Conservation (phyloP, 2,113 vertebrate species). For the Triplophysa dalaica region DNA sequence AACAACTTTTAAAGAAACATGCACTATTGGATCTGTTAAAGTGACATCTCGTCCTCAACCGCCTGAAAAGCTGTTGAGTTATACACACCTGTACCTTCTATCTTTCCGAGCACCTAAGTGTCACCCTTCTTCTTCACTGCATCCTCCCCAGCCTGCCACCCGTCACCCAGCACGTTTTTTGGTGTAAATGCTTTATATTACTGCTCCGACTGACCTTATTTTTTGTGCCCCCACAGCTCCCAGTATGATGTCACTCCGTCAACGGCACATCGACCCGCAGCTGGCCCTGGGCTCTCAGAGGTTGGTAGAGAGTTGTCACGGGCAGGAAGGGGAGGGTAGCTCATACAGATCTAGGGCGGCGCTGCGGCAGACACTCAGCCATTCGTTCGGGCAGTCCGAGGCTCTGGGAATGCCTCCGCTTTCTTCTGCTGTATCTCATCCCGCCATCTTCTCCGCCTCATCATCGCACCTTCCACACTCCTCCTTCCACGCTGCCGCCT, state of each 20-base stretch:
- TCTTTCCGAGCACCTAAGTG: conserved; percentile 21
- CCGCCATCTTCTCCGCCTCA: conserved; percentile 61
- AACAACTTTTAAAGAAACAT: background rate
- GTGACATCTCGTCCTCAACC: background rate
- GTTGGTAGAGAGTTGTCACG: conserved; percentile 92
- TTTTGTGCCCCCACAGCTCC: conserved; percentile 81
- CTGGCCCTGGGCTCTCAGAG: conserved; percentile 92
- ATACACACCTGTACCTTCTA: conserved; percentile 39
- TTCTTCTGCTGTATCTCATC: conserved; percentile 72
- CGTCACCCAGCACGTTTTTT: background rate
- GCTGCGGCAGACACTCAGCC: conserved; percentile 84
- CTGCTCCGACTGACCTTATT: conserved; percentile 37
- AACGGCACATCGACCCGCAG: conserved; percentile 90
- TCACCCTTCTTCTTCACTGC: conserved; percentile 43
- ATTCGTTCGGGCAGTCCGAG: conserved; percentile 84
- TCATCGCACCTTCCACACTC: conserved; percentile 64
- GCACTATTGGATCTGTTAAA: background rate
- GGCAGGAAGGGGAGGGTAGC: conserved; percentile 75
- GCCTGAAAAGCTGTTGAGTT: background rate
- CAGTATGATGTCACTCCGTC: conserved; percentile 87
- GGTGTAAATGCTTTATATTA: background rate
- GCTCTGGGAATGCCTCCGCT: conserved; percentile 72
- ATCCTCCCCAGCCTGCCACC: background rate
- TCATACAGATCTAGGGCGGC: conserved; percentile 74
- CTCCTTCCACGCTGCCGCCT: conserved; percentile 62